Evolutionary conservation across 2,113 vertebrate species (phyloP).

Genomic region (Prietella phreatophila): DNA sequence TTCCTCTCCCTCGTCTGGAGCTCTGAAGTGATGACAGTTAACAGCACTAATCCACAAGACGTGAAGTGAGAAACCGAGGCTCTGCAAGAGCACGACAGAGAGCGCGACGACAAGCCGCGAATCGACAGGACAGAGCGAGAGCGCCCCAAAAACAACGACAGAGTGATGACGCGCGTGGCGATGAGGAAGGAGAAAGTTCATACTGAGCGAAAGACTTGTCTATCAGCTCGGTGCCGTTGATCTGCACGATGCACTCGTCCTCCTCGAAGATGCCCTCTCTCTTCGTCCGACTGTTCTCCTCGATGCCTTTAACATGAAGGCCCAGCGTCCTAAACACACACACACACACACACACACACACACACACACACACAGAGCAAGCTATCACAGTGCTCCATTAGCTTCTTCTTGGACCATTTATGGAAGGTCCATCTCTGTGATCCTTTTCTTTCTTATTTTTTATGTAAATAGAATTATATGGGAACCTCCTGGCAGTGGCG

Average conservation of each 20-base stretch:
- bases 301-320: constrained; percentile 89
- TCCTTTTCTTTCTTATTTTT: too few relatives aligned
- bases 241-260: constrained; percentile 91
- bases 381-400: too few relatives aligned
- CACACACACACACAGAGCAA: not conserved
- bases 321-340: constrained; percentile 78
- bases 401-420: too few relatives aligned
- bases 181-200: constrained; percentile 58
- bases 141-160: not conserved
- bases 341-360: constrained; percentile 38
- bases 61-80: not conserved
- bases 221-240: constrained; percentile 83
- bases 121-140: not conserved
- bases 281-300: constrained; percentile 84
- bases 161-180: constrained; percentile 4
- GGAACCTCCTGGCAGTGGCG: too few relatives aligned
- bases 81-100: too few relatives aligned
- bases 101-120: not conserved
- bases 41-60: not conserved
- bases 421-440: too few relatives aligned
- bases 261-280: constrained; percentile 83
- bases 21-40: not conserved
- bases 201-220: constrained; percentile 93
- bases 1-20: not conserved
- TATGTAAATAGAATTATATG: too few relatives aligned